Evolutionary conservation across 2,888 invertebrate genomes (phyloP), one percentile per base, ranked within the genome.

Genomic region (Cephus rjabovi): DNA sequence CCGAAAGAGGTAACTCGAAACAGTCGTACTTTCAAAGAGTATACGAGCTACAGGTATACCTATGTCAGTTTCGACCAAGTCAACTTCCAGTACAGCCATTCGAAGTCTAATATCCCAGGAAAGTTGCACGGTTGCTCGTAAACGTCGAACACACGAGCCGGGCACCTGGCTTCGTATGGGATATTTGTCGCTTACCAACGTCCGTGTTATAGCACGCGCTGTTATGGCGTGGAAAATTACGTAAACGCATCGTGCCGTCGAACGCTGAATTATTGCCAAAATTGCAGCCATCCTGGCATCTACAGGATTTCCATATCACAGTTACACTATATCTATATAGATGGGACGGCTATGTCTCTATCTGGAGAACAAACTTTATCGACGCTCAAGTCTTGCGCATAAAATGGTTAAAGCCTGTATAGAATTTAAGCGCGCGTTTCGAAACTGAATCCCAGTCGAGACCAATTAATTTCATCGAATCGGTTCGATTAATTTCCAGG

Each of bases 51-150:
- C 23, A 75, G 37, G 70, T 77, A 75, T 23, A 56, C 23, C 75
- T 40, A 12, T 31, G 37, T 74, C 56, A 79, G 76, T 79, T 79
- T 70, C 69, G 76, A 76, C 56, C 81, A 78, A 83, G 83, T 82
- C 79, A 81, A 83, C 83, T 87, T 82, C 85, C 83, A 84, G 86
- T 85, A 78, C 80, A 81, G 78, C 81, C 83, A 82, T 86, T 86
- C 84, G 82, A 82, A 86, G 80, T 86, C 84, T 84, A 83, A 87
- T 83, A 84, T 84, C 83, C 79, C 80, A 69, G 56, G 75, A 82
- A 83, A 84, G 85, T 86, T 85, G 79, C 74, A 73, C 69, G 74
- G 77, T 75, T 74, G 81, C 81, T 81, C 82, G 82, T 84, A 83
- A 87, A 83, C 79, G 82, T 83, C 83, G 79, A 82, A 84, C 75